phyloP scores from a whole-genome alignment of 2,797 vertebrate genomes.

The Varecia variegata region DNA sequence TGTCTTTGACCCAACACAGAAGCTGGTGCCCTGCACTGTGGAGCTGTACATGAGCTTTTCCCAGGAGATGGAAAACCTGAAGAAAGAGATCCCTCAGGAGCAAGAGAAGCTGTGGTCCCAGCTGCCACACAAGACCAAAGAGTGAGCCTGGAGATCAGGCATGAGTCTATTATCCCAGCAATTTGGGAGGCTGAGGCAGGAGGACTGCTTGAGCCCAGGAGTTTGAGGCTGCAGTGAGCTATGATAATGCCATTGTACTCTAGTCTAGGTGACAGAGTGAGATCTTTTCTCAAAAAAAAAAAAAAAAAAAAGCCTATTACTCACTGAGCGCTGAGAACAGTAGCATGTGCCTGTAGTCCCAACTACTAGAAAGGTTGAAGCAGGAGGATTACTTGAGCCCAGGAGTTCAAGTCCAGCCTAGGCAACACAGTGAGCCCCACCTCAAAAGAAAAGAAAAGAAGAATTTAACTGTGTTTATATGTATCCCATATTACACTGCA shows the following conservation, averaged over 20 bases:
- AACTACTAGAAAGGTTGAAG: background rate
- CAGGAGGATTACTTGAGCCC: background rate
- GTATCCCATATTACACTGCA: background rate
- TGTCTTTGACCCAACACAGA: background rate
- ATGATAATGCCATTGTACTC: no score
- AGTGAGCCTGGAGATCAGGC: background rate
- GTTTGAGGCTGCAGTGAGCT: no score
- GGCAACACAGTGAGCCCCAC: background rate
- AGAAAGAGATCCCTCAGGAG: background rate
- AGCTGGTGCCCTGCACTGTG: background rate
- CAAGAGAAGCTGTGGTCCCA: background rate
- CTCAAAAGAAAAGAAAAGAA: background rate
- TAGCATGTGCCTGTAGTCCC: background rate
- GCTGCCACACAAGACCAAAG: background rate
- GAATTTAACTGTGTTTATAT: background rate
- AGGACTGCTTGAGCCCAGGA: background rate
- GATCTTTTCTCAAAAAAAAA: no score
- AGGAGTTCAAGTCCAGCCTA: background rate
- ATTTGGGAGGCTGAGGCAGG: background rate
- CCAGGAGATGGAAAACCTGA: background rate
- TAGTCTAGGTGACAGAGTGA: no score
- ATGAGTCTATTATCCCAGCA: background rate
- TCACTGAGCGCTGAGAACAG: no score
- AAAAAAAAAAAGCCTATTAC: no score
- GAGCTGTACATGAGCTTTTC: background rate